These are phyloP conservation scores for Cheirogaleus major DNA, from an alignment of 2,797 vertebrate species.

Conservation along the genomic window DNA sequence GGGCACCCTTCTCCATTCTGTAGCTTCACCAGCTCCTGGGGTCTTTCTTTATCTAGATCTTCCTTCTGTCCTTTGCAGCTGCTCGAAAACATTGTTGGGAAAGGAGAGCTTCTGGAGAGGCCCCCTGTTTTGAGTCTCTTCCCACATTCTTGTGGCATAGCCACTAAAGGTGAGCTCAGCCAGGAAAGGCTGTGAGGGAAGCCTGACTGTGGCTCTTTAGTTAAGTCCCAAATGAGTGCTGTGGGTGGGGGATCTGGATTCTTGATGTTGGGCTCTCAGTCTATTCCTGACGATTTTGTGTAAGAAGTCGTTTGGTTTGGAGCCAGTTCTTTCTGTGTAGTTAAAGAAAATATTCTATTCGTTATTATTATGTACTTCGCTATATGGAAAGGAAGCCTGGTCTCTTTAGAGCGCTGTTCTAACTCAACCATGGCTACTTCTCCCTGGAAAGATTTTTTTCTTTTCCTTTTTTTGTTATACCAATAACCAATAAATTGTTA, in stretches of 20 bases:
- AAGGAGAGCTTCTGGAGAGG: not conserved
- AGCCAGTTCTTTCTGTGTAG: not conserved
- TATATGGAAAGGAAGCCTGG: not conserved
- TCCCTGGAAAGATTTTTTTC: not conserved
- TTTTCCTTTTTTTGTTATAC: too few relatives aligned
- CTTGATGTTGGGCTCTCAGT: not conserved
- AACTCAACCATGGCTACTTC: not conserved
- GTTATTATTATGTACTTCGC: not conserved
- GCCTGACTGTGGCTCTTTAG: not conserved
- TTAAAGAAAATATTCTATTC: not conserved
- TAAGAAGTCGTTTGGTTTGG: not conserved
- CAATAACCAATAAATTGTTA: too few relatives aligned
- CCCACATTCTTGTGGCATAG: not conserved
- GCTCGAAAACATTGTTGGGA: not conserved
- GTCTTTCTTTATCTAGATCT: not conserved
- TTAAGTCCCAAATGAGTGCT: not conserved
- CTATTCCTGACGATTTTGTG: not conserved
- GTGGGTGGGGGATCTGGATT: not conserved
- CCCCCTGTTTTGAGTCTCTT: not conserved
- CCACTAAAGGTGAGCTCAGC: not conserved
- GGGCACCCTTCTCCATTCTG: not conserved
- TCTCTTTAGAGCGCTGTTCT: not conserved
- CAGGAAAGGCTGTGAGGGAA: not conserved
- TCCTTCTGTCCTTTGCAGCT: not conserved
- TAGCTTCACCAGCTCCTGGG: too few relatives aligned